Evolutionary conservation across 2,888 invertebrate species (phyloP).

Genomic region (Pandemis heparana): DNA sequence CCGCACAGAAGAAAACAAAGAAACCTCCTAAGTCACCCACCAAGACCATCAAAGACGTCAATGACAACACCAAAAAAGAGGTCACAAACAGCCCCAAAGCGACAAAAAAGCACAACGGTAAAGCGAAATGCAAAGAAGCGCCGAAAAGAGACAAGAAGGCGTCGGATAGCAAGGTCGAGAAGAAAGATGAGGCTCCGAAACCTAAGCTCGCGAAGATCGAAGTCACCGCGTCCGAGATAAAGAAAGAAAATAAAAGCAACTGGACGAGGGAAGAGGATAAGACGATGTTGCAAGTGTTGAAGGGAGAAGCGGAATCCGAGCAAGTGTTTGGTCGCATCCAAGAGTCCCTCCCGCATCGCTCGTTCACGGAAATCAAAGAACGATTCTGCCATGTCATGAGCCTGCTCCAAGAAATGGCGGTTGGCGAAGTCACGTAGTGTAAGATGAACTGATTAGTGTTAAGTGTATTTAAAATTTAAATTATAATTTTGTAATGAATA

Average conservation of each 20-base stretch:
- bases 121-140: conserved; percentile 56
- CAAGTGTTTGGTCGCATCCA: conserved; percentile 86
- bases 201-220: conserved; percentile 65
- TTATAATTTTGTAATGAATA: conserved; percentile 73
- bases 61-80: conserved; percentile 76
- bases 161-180: conserved; percentile 48
- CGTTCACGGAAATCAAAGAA: conserved; percentile 85
- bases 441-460: conserved; percentile 56
- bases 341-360: conserved; percentile 83
- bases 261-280: conserved; percentile 95
- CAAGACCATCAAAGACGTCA: conserved; percentile 74
- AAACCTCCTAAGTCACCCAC: conserved; percentile 77
- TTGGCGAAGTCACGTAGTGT: conserved; percentile 75
- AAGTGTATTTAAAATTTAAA: conserved; percentile 75
- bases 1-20: conserved; percentile 68
- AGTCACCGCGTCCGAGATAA: conserved; percentile 53
- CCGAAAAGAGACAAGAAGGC: conserved; percentile 59
- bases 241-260: conserved; percentile 61
- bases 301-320: conserved; percentile 88
- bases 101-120: conserved; percentile 51
- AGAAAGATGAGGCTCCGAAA: conserved; percentile 59
- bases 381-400: conserved; percentile 87
- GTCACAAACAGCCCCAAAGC: conserved; percentile 60
- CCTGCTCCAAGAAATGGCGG: conserved; percentile 87
- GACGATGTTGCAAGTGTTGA: conserved; percentile 91